Evolutionary conservation across 2,797 vertebrate species (phyloP), one percentile per base, ranked within the genome.

Genomic region (Luscinia megarhynchos): DNA sequence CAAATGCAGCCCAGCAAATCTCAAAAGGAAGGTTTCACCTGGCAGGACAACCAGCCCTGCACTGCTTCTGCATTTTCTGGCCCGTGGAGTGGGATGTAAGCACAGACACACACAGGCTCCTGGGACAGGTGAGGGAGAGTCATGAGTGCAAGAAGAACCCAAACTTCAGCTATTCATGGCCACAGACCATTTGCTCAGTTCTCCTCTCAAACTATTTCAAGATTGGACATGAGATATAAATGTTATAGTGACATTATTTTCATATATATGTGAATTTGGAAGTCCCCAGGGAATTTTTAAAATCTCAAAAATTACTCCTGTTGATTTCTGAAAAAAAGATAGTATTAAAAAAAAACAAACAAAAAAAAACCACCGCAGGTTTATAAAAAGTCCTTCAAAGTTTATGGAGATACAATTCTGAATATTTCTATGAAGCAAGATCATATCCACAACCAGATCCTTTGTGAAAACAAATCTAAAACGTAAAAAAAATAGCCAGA

Each of bases 41-140:
- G 22, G 23, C 38, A 64, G 1, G 0, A 17, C 26, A 41, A 46
- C 18, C 22, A 61, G 9, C 36, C 17, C 66, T 36, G 5, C 1
- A 1, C 12, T 70, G 13, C 12, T 48, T 19, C 43, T 64, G 10
- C 63, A 2, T 88, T 78, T 86, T 67, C 62, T 61, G 58, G 22
- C 19, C 9, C 0, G 0, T 18, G 30, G 46, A 41, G 45, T 1
- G 0, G 18, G 16, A 4, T 32, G 21, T 77, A 29, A 48, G 40
- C 45, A 24, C 18, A 22, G 26, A 18, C 1, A 4, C 15, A 51
- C 18, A 3, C 10, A 4, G 12, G 41, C 24, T 26, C 15, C 74
- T 62, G 62, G 4, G 24, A 15, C 23, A 45, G 24, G 40, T 50
- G 20, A 63, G 34, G 40, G 11, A 54, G 26, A 77, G 17, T 12